Base-by-base conservation (phyloP, 2,797 vertebrate species). In the Meriones psammophilus region DNA sequence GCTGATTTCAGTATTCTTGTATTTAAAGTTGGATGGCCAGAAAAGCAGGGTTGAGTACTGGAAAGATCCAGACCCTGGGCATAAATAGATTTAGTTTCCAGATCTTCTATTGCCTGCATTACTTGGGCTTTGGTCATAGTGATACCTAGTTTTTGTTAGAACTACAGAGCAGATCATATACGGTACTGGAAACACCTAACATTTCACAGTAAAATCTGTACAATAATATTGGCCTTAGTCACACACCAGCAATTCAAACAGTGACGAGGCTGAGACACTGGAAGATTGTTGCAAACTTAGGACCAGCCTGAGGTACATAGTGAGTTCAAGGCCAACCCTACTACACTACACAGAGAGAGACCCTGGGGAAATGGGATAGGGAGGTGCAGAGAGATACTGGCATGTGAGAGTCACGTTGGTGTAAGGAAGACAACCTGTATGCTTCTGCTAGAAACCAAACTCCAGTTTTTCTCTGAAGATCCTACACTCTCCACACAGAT, bases 11-110 rank as follows among this genome's bases (percentile, higher is more conserved):
- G 10, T 68, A 66, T 28, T 68, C 30, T 79, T 71, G 28, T 50
- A 42, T 74, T 94, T 79, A 83, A 58, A 88, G 42, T n/a, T 92
- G 84, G 86, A 69, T 17, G 46, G 84, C 36, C 68, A 77, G 54
- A 84, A 78, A 89, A 96, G 56, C 18, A 66, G 10, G 28, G 2
- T 28, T 95, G 46, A 36, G 36, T 94, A 64, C 91, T 26, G 33
- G 30, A 71, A 71, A 64, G 30, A 10, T 8, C 30, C 22, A 93
- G 68, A 54, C 54, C 36, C 9, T 81, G 24, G 17, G 64, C 28
- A 58, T 46, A 86, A 68, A 69, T 2, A 54, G 39, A 83, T 68
- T 10, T 78, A 26, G 39, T 28, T 36, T 64, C 81, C 46, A 74
- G 64, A 26, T 83, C 56, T 87, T 58, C 76, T 71, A 8, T 74